Evolutionary conservation across 2,797 vertebrate species (phyloP), one percentile per base, ranked within the genome.

Genomic region (Botia almorhae): DNA sequence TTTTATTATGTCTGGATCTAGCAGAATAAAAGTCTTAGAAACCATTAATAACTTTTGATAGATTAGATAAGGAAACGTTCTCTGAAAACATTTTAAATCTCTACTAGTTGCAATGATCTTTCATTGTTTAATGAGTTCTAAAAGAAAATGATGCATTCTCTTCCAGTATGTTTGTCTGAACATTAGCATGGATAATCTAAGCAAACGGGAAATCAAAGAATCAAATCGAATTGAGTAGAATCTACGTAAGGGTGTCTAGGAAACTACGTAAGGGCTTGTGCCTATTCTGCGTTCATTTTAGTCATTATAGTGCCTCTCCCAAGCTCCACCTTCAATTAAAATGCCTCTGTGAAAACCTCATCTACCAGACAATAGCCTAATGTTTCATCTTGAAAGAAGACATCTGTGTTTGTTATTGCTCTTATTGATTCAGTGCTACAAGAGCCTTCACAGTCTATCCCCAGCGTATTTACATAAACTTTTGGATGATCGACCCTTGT

Each of bases 331-430:
- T 77, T 69, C 11, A 58, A 19, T 78, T 43, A 78, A 69, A 69
- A 33, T 50, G 76, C 10, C 7, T 61, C 17, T 60, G 21, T 50
- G 23, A 29, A 67, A 76, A 67, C 23, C 16, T 50, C 46, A 36
- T 33, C 55, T 68, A 23, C n/a, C 48, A 78, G 53, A 61, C 39
- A 78, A 69, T 46, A 39, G 51, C 14, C 17, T 77, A 46, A 68
- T 60, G 39, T 50, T 50, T 60, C 55, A 51, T 51, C 73, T 64
- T 60, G 58, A 55, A 6, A 55, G 36, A 46, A 58, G 17, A 61
- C 69, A 23, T 69, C 23, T 50, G 50, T 53, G 33, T 69, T 78
- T 78, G 67, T 50, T 70, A 29, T 16, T 69, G 67, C 39, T 69
- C 55, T 61, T 69, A 13, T 33, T 65, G 46, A 23, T 68, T 76